Conservation (phyloP, 2,113 vertebrate genomes). For the Cacatua alba region DNA sequence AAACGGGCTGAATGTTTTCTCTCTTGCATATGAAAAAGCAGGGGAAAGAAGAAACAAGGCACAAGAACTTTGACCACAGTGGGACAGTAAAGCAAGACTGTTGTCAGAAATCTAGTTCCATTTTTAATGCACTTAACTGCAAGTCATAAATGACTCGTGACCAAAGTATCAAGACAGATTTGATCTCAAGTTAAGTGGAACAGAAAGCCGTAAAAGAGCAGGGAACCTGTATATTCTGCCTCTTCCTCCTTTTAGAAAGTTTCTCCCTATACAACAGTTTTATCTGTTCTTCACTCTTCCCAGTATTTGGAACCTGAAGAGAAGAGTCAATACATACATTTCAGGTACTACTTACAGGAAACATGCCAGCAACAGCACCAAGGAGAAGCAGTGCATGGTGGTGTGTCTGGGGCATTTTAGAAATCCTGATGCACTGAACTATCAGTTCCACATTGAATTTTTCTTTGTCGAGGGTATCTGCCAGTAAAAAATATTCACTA, state of each 20-base stretch:
- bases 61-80: background rate
- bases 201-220: background rate
- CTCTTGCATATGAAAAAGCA: background rate
- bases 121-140: background rate
- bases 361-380: slow-evolving; percentile 86
- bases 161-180: background rate
- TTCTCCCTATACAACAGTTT: background rate
- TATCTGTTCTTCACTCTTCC: background rate
- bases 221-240: background rate
- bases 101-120: background rate
- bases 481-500: background rate
- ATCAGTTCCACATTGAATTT: slow-evolving; percentile 95
- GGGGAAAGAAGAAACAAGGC: background rate
- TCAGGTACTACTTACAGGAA: slow-evolving; percentile 83
- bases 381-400: slow-evolving; percentile 94
- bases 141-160: background rate
- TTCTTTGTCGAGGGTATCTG: slow-evolving; percentile 89
- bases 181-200: background rate
- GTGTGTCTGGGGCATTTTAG: slow-evolving; percentile 93
- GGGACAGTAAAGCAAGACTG: background rate
- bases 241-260: background rate
- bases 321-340: fast-evolving
- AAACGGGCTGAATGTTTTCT: background rate
- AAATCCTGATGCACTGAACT: slow-evolving; percentile 90
- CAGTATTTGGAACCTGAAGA: background rate